Conservation (phyloP, 2,113 vertebrate species). For the Scalopus aquaticus region DNA sequence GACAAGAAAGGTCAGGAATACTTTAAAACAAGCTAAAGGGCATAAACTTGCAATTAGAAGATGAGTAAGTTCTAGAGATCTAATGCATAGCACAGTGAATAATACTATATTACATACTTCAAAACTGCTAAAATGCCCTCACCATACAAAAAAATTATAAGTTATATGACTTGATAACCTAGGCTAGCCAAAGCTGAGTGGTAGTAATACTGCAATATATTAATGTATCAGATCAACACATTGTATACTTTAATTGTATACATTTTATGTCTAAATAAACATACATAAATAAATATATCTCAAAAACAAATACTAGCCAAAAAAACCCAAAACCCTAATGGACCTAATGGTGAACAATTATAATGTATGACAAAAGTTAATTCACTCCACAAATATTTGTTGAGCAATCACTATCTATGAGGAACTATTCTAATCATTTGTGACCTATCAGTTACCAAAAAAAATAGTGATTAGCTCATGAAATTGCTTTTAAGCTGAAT, state of each 20-base stretch:
- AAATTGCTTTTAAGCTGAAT: background rate
- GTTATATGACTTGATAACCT: background rate
- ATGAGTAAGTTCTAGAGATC: background rate
- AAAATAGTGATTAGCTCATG: background rate
- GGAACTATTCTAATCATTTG: background rate
- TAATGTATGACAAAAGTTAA: background rate
- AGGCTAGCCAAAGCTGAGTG: background rate
- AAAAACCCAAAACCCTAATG: background rate
- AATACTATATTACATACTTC: background rate
- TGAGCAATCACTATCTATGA: background rate
- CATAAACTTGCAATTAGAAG: background rate
- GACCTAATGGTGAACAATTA: background rate
- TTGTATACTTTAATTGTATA: background rate
- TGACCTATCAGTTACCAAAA: background rate
- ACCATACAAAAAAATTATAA: background rate
- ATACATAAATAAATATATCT: too few relatives aligned
- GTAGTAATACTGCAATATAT: background rate
- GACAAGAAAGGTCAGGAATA: background rate
- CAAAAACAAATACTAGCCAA: background rate
- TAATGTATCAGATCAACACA: background rate
- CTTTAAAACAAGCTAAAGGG: background rate
- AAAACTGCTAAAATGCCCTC: background rate
- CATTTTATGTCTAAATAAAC: background rate
- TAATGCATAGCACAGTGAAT: background rate
- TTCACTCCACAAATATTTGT: background rate